phyloP scores from a whole-genome alignment of 2,888 invertebrate genomes.

The Heliconius sara region DNA sequence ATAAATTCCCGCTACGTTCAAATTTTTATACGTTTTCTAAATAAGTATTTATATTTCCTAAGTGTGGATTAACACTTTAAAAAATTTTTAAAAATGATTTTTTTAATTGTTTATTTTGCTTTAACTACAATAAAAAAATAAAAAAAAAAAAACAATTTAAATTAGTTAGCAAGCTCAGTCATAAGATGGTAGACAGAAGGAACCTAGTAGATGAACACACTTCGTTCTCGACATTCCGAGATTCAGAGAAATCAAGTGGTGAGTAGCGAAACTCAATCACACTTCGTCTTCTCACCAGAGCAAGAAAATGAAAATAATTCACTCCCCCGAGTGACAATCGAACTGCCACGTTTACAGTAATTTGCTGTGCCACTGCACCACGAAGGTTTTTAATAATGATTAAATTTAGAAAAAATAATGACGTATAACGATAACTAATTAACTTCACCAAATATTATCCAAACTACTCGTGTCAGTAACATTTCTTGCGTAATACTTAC shows the following conservation, averaged over 20 bases:
- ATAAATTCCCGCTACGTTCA: no score
- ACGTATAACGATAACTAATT: not conserved
- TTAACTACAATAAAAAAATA: no score
- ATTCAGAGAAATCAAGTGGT: not conserved
- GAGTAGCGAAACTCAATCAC: not conserved
- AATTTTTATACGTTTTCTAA: no score
- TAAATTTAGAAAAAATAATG: no score
- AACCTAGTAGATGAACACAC: not conserved
- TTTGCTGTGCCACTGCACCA: not conserved
- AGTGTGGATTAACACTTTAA: no score
- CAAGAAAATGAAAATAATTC: not conserved
- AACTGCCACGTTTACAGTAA: not conserved
- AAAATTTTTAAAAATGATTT: no score
- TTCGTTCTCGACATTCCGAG: not conserved
- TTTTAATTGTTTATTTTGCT: no score
- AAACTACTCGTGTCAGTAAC: not conserved
- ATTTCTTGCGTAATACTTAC: constrained; percentile 18
- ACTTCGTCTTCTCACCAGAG: not conserved
- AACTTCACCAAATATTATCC: not conserved
- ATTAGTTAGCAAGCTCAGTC: no score
- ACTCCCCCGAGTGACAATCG: not conserved
- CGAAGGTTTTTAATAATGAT: not conserved
- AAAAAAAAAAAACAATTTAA: no score
- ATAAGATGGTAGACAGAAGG: no score
- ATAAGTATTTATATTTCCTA: no score